These are phyloP conservation scores for Melanocharis versteri DNA, from an alignment of 2,113 vertebrate genomes.

Conservation along the genomic window DNA sequence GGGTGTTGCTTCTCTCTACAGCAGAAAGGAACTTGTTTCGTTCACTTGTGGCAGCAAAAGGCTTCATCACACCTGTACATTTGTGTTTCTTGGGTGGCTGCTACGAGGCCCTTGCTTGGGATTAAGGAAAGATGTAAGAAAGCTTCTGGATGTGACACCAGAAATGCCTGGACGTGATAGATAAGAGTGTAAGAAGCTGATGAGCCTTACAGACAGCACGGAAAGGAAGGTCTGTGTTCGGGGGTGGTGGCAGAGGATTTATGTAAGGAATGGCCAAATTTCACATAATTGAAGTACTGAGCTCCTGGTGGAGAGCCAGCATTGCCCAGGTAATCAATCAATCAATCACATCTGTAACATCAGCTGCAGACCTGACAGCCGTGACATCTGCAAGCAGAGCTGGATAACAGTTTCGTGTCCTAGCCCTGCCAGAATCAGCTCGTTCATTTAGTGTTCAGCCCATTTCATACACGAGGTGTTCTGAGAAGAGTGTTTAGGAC, in stretches of 20 bases:
- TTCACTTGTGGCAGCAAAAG: neutral
- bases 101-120: accelerated
- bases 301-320: neutral
- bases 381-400: neutral
- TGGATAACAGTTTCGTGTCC: accelerated
- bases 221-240: neutral
- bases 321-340: neutral
- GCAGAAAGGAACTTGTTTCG: neutral
- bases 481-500: neutral
- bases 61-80: neutral
- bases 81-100: neutral
- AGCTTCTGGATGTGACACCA: neutral
- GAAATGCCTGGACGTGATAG: accelerated
- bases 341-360: neutral
- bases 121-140: neutral
- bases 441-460: neutral
- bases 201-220: accelerated
- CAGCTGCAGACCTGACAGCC: neutral
- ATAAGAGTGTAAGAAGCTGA: neutral
- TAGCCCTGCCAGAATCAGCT: neutral
- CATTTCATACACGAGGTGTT: accelerated
- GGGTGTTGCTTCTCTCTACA: neutral
- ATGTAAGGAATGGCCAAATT: neutral
- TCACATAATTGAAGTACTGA: neutral
- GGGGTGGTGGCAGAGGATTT: neutral